These are phyloP conservation scores for Bostrychus sinensis DNA, from an alignment of 2,113 vertebrate species.

Conservation along the genomic window DNA sequence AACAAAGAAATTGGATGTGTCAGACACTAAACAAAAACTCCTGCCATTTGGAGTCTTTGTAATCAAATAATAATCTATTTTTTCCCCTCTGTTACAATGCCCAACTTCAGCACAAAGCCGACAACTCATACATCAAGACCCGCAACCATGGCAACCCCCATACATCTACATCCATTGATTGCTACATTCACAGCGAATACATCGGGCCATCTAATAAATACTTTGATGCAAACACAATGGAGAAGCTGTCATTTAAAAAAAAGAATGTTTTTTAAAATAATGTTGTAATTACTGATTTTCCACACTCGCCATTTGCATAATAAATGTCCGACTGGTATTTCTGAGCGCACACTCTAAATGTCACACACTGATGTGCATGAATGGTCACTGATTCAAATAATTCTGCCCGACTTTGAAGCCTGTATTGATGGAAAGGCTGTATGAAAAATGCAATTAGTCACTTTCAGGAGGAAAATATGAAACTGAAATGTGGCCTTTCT, in stretches of 20 bases:
- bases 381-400: conserved; percentile 25
- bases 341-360: conserved; percentile 33
- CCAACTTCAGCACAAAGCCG: conserved; percentile 38
- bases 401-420: conserved; percentile 17
- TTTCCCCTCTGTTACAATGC: conserved; percentile 26
- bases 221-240: conserved; percentile 10
- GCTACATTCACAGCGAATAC: conserved; percentile 7
- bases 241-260: conserved; percentile 24
- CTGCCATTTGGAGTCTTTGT: conserved; percentile 8
- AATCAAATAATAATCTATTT: conserved; percentile 19
- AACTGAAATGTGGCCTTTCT: not conserved
- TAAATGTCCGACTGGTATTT: conserved; percentile 24
- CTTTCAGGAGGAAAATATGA: not conserved
- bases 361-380: conserved; percentile 45
- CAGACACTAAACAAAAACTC: not conserved
- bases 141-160: conserved; percentile 63
- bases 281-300: conserved; percentile 41
- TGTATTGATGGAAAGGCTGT: conserved; percentile 23
- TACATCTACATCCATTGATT: conserved; percentile 50
- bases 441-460: conserved; percentile 4
- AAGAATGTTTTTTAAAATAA: conserved; percentile 24
- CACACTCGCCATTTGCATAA: conserved; percentile 43
- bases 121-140: conserved; percentile 23
- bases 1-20: conserved; percentile 11
- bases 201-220: conserved; percentile 5